Evolutionary conservation across 1,140 invertebrate genomes (phyloP), one percentile per base, ranked within the genome.

Genomic region (Octopus bimaculoides): DNA sequence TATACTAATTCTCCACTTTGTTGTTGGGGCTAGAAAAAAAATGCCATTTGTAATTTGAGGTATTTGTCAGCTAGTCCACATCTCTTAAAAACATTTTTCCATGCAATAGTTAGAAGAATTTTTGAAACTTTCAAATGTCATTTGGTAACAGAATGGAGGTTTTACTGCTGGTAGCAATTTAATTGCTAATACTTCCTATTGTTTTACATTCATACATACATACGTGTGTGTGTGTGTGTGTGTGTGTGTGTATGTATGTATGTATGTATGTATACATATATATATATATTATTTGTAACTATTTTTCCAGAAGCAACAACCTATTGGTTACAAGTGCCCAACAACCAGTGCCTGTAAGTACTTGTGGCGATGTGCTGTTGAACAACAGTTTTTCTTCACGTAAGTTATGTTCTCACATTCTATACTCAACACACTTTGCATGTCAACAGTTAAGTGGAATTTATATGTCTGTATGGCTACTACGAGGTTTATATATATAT

Each of bases 381-480:
- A 98, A 89, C 97, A 98, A 91, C 96, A 97, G 93, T 91, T 98
- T 81, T 99, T 98, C 92, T 99, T 98, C 90, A 98, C 96, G 96
- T 98, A 91, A 94, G 95, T 94, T 52, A 20, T 77, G 14, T 52
- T 4, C 7, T 41, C 71, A 5, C 77, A 14, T 54, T n/a, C 52
- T 6, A 69, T 7, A 53, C 54, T 79, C 26, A 54, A 54, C 61
- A n/a, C 20, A 79, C 54, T 71, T 52, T 55, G 26, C 54, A 20
- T 74, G 61, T 53, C 17, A 52, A 5, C 78, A 74, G 17, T 52
- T 80, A 17, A 79, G 26, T 55, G 66, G 54, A 9, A 41, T 77
- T 54, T 81, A 56, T 81, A 56, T 78, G 0, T 78, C 66, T 14
- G 2, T 54, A 6, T 79, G 71, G 54, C 5, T 41, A 8, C 20